phyloP scores from a whole-genome alignment of 2,888 invertebrate genomes.

The Pantelozetes paolii region DNA sequence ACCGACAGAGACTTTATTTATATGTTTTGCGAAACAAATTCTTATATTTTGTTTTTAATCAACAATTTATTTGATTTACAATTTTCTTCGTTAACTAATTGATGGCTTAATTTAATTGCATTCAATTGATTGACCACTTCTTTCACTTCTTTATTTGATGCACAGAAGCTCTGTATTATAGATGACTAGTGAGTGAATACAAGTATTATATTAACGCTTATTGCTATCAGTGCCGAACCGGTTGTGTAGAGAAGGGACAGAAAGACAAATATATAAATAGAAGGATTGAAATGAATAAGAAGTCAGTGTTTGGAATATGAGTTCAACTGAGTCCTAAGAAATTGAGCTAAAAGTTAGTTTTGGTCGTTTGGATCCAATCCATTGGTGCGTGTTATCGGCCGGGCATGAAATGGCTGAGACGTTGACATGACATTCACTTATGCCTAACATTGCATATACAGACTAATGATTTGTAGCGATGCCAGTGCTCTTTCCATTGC shows the following conservation, averaged over 20 bases:
- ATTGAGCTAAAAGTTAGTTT: slow-evolving; percentile 8
- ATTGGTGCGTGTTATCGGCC: slow-evolving; percentile 19
- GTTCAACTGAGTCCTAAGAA: background rate
- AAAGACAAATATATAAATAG: background rate
- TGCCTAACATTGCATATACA: slow-evolving; percentile 5
- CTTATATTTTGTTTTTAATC: too few relatives aligned
- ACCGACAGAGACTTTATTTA: too few relatives aligned
- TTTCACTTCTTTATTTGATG: too few relatives aligned
- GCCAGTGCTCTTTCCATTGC: background rate
- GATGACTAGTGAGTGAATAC: too few relatives aligned
- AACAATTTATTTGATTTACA: too few relatives aligned
- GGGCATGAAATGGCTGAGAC: slow-evolving; percentile 5
- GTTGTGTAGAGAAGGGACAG: background rate
- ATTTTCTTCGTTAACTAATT: too few relatives aligned
- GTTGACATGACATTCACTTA: slow-evolving; percentile 4
- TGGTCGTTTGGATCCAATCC: slow-evolving; percentile 1
- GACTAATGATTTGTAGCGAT: background rate
- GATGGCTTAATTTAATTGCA: too few relatives aligned
- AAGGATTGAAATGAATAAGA: background rate
- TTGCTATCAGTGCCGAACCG: slow-evolving; percentile 9
- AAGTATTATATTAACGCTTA: background rate
- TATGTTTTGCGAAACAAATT: too few relatives aligned
- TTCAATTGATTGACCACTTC: too few relatives aligned
- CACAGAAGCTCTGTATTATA: too few relatives aligned
- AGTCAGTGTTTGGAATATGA: background rate